Evolutionary conservation across 2,797 vertebrate genomes (phyloP), one percentile per base, ranked within the genome.

Genomic region (Australoheros facetus): DNA sequence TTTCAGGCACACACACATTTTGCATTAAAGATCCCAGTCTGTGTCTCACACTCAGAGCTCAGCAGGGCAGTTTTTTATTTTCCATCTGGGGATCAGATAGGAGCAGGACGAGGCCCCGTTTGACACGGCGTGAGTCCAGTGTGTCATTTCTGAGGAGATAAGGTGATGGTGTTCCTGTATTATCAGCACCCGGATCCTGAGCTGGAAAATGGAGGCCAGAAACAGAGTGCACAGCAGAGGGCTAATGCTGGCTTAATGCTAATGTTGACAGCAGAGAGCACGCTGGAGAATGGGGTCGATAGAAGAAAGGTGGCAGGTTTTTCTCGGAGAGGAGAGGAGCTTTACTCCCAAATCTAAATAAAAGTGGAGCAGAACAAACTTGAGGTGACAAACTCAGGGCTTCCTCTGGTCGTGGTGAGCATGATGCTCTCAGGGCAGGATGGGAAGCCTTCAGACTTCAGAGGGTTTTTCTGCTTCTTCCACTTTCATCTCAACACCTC

Each of bases 111-210:
- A 80, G 78, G 83, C 85, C 32, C 58, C 73, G 90, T 88, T 89
- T 91, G 90, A 92, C 93, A 93, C 82, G 78, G 75, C 69, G 69
- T 91, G 89, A 93, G 92, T 92, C 89, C 89, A 84, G 87, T 79
- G 87, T 94, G 93, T 94, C 94, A 88, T 93, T 92, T 83, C 87
- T 87, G 88, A 91, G 84, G 82, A 91, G 94, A 94, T 95, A 95
- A 94, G 90, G 91, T 79, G 89, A 88, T 83, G 62, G 72, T 69
- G 91, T 90, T 91, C 81, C 87, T 78, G 86, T 87, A 90, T 94
- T 95, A 95, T 94, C 93, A 91, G 84, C 14, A 1, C 72, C 57
- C 32, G 89, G 89, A 92, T 87, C 85, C 92, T 89, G 89, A 92
- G 91, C 89, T 81, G 84, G 88, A 85, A 93, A 93, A 93, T 86